Percentiles rank a stretch among this genome's conserved stretches.
These are phyloP conservation scores for Calypte anna DNA, from an alignment of 2,113 vertebrate species.

Conservation along the genomic window DNA sequence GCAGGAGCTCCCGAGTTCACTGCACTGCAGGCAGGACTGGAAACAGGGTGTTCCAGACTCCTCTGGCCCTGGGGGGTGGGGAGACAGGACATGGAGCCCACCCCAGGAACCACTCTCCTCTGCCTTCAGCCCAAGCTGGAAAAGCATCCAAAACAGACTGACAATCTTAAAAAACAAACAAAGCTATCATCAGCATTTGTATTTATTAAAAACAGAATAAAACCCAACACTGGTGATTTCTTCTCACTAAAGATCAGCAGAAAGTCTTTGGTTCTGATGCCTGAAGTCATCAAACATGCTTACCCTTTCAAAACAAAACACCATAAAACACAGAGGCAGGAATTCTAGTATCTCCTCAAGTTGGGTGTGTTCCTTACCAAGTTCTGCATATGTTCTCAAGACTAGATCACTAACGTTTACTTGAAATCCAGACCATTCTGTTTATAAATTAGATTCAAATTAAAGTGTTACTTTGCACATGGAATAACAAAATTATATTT, in stretches of 20 bases:
- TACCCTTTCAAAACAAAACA: not conserved
- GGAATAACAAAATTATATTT: not conserved
- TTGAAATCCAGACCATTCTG: not conserved
- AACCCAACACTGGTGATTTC: not conserved
- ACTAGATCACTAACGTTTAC: not conserved
- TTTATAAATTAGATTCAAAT: not conserved
- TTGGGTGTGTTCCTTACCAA: not conserved
- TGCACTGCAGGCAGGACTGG: not conserved
- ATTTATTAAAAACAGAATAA: conserved; percentile 48
- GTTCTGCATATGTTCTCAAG: not conserved
- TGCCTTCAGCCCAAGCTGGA: not conserved
- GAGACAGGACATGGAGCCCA: not conserved
- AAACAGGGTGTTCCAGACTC: not conserved
- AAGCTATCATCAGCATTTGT: conserved; percentile 16
- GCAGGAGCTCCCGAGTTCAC: not conserved
- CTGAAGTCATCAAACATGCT: not conserved
- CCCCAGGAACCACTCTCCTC: not conserved
- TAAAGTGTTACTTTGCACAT: not conserved
- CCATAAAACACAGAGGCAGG: not conserved
- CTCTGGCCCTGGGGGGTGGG: fast-evolving
- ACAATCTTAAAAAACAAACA: not conserved
- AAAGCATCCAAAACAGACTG: not conserved
- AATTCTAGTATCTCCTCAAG: not conserved
- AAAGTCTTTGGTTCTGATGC: not conserved
- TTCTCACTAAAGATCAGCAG: not conserved